phyloP scores from a whole-genome alignment of 2,113 vertebrate species.

The Caranx melampygus region DNA sequence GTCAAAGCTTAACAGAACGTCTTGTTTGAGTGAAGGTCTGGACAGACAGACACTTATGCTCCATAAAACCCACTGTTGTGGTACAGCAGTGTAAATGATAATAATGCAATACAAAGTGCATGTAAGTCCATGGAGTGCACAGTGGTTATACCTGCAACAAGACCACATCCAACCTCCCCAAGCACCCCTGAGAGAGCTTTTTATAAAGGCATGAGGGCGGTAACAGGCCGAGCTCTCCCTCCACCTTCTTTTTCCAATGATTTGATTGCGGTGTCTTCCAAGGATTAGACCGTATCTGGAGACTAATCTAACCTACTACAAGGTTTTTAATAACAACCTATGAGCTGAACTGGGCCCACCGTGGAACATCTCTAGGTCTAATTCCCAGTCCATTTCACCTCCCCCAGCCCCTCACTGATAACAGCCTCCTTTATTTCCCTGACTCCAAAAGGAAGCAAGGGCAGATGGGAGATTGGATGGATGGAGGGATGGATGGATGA shows the following conservation, averaged over 20 bases:
- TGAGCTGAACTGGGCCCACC: slow-evolving; percentile 41
- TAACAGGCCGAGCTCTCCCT: slow-evolving; percentile 10
- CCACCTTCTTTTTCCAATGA: slow-evolving; percentile 30
- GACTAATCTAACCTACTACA: slow-evolving; percentile 66
- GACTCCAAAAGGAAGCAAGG: slow-evolving; percentile 8
- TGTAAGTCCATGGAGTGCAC: background rate
- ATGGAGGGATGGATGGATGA: background rate
- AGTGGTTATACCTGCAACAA: background rate
- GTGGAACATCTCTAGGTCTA: slow-evolving; percentile 40
- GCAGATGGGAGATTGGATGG: slow-evolving; percentile 30
- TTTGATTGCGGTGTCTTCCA: slow-evolving; percentile 59
- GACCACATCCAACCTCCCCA: background rate
- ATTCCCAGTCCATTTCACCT: slow-evolving; percentile 49
- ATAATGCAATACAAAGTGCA: background rate
- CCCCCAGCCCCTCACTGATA: slow-evolving; percentile 36
- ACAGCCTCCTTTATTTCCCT: slow-evolving; percentile 49
- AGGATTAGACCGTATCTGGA: slow-evolving; percentile 64
- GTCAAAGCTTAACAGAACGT: background rate
- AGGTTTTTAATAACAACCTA: slow-evolving; percentile 69
- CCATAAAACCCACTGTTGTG: background rate
- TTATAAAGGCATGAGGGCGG: slow-evolving; percentile 13
- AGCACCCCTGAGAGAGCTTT: slow-evolving; percentile 17
- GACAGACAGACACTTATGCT: background rate
- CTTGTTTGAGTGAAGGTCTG: background rate
- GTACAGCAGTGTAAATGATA: background rate